Conservation (phyloP, 2,888 invertebrate species). For the Podotricha telesiphe region DNA sequence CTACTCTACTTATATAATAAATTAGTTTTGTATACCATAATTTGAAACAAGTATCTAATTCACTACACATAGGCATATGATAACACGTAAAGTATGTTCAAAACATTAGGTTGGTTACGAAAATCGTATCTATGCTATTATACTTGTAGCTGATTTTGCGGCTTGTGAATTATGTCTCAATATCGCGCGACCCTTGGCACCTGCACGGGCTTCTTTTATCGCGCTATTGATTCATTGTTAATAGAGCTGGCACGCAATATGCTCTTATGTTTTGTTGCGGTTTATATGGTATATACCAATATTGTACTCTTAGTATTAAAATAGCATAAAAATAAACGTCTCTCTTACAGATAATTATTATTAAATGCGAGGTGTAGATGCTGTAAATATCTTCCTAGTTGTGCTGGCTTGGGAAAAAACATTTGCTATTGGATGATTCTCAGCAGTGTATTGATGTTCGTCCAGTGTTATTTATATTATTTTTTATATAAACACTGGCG, state of each 20-base stretch:
- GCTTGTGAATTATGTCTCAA: conserved; percentile 72
- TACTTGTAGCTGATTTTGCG: conserved; percentile 31
- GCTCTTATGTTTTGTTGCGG: conserved; percentile 41
- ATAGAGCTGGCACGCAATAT: conserved; percentile 59
- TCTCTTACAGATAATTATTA: no score
- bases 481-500: no score
- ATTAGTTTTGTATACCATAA: no score
- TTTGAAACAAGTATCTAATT: background rate
- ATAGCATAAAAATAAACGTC: no score
- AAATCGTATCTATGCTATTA: conserved; percentile 26
- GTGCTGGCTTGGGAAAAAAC: no score
- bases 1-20: no score
- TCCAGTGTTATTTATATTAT: no score
- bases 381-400: no score
- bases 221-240: conserved; percentile 64
- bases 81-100: background rate
- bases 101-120: background rate
- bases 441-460: no score
- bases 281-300: conserved; percentile 38
- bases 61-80: background rate
- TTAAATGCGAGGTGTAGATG: no score
- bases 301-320: no score
- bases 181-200: conserved; percentile 65
- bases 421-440: no score
- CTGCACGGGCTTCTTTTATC: conserved; percentile 57